Evolutionary conservation across 1,140 invertebrate genomes (phyloP), one percentile per base, ranked within the genome.

Genomic region (Drosophila miranda): DNA sequence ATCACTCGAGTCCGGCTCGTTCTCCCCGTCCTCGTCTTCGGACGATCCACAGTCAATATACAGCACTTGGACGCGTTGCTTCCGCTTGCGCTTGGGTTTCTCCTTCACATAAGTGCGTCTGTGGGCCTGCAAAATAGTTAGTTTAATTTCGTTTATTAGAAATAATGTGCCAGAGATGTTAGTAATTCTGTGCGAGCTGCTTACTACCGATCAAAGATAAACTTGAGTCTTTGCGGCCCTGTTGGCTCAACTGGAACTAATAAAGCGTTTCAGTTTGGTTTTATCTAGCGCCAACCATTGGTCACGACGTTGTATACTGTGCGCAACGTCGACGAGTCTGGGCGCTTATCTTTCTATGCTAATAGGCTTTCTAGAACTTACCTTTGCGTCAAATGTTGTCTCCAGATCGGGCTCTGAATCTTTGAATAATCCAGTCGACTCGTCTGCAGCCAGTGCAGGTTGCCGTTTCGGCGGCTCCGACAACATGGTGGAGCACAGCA

Each of bases 151-250:
- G 6, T 13, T 62, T 41, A 19, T 16, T 14, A 23, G 11, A 30
- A 53, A 28, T 41, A 9, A 14, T 21, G 0, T 26, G 21, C 13
- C 3, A 34, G 19, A 8, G 0, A 8, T 1, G 11, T 11, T 19
- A 9, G 0, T 11, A 21, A 7, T 19, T 28, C 38, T 89, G 88
- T 90, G 23, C 16, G 68, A 90, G 75, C 78, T 59, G 46, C 71
- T 89, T 90, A 90, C 88, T 90, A 90, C 88, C 88, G 57, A 21
- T 49, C 63, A 82, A 90, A 88, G 88, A 86, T 52, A 44, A 45
- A 13, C 88, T 90, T 28, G n/a, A 56, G 54, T 89, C 88, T 82
- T 90, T 77, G 66, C 78, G 88, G 88, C 88, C 88, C 88, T 90
- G 88, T 90, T 90, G 54, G 78, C 88, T 87, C 78, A 64, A 78